Base-by-base conservation (phyloP, 2,113 vertebrate genomes). In the Corythornis cristatus region DNA sequence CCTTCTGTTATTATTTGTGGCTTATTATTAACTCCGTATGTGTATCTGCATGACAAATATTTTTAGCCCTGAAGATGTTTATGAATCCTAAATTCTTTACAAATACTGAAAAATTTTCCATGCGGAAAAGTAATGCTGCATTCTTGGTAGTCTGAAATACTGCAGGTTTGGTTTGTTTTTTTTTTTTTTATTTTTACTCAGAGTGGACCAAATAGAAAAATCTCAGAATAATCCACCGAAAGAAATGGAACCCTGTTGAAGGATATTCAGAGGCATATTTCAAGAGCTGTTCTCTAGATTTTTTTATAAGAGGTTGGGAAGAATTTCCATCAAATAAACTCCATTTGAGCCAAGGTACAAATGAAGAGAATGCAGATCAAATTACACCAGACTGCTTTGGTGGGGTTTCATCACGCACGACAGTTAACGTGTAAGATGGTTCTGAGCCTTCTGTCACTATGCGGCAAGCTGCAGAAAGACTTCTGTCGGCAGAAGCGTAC, bases 401-500 rank as follows among this genome's bases (percentile, higher is more conserved):
- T 64, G 43, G 33, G 15, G 8, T 74, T 86, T 91, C 72, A 77
- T 68, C 61, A 25, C 0, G 0, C 40, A 26, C 25, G 18, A 26
- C 21, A 28, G 50, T 57, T 88, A 86, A 84, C 11, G 33, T 0
- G 22, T 45, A 75, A 83, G 40, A 40, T 61, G 73, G 56, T 80
- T 87, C 54, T 50, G 56, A 74, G 83, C 78, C 77, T 92, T 82
- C 89, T 87, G 66, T 89, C 71, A 51, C 75, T 74, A 3, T 43
- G 33, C 25, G 62, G 54, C 40, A 87, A 85, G 71, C 43, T 91
- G 74, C 66, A 84, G 81, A 46, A 84, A 67, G 64, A 83, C 71
- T 85, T 70, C 46, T 28, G 51, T 91, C 88, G 94, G 95, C 83
- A 86, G 84, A 85, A 95, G 58, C 40, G 67, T 21, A 93, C 93